Evolutionary conservation across 2,888 invertebrate genomes (phyloP).

Genomic region (Monochamus alternatus): DNA sequence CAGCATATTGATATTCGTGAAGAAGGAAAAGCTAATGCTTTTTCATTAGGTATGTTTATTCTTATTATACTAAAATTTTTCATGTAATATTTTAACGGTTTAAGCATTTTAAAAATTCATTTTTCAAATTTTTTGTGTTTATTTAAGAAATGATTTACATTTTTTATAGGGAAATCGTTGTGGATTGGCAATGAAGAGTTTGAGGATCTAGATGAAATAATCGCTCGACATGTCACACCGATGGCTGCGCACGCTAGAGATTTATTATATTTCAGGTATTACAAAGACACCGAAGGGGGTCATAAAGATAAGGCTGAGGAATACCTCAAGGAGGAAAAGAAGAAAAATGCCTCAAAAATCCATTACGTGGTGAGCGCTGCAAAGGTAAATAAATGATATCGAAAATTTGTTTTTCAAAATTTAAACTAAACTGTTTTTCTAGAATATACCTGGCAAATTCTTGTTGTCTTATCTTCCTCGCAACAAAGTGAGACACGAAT

Average conservation of each 20-base stretch:
- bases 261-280: slow-evolving; percentile 93
- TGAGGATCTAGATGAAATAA: slow-evolving; percentile 99
- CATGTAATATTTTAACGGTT: too few species aligned
- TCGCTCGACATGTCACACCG: slow-evolving; percentile 95
- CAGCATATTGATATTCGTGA: slow-evolving; percentile 98
- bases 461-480: slow-evolving; percentile 94
- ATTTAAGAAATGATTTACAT: too few species aligned
- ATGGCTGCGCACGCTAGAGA: slow-evolving; percentile 97
- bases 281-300: slow-evolving; percentile 83
- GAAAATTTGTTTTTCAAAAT: background rate
- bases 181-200: slow-evolving; percentile 95
- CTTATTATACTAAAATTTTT: too few species aligned
- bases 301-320: slow-evolving; percentile 92
- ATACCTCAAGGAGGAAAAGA: slow-evolving; percentile 89
- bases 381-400: slow-evolving; percentile 71
- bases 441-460: slow-evolving; percentile 92
- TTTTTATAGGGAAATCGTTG: slow-evolving; percentile 82
- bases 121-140: too few species aligned
- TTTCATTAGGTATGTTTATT: slow-evolving; percentile 82
- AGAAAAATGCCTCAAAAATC: slow-evolving; percentile 89
- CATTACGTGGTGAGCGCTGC: slow-evolving; percentile 90
- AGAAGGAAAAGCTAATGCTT: slow-evolving; percentile 96
- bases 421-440: slow-evolving; percentile 46
- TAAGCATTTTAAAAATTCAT: too few species aligned
- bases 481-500: slow-evolving; percentile 90